Base-by-base conservation (phyloP, 2,888 invertebrate genomes). In the Dascillus cervinus region DNA sequence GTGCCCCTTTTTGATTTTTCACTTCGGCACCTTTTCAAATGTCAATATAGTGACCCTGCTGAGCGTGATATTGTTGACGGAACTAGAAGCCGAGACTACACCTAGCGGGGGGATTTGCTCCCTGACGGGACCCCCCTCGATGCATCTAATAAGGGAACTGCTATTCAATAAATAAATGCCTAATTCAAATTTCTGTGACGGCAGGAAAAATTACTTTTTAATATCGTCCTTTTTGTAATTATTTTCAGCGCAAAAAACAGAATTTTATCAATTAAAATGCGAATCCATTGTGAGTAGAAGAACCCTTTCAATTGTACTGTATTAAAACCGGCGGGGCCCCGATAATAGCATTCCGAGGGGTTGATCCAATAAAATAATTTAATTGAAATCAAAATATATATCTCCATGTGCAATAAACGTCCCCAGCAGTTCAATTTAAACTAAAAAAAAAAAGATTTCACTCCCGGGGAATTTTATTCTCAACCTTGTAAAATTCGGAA, bases 301-400 rank as follows among this genome's bases (percentile, higher is more conserved):
- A n/a, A n/a, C n/a, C n/a, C n/a, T n/a, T n/a, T n/a, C n/a, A n/a
- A n/a, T n/a, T n/a, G n/a, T n/a, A n/a, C n/a, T n/a, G n/a, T n/a
- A n/a, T n/a, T n/a, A n/a, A n/a, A n/a, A n/a, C n/a, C n/a, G n/a
- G n/a, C n/a, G 35, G 43, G 49, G 56, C 53, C 47, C 47, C 48
- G 55, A 56, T 59, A 61, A 59, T 56, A 51, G 56, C 57, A 62
- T 63, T 63, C 61, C 62, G 43, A 59, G 59, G 59, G 60, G 54
- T 46, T 44, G 54, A 56, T 52, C 50, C 58, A 60, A 60, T 61
- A 60, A 61, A 61, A 59, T 58, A 56, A 44, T 64, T 60, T 62
- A 64, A 64, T 64, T 63, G 62, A 64, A 63, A 62, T 60, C 56
- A 58, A 62, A 64, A 64, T 63, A 53, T n/a, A n/a, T 52, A 51